Conservation (phyloP, 2,113 vertebrate genomes). For the Otolemur garnettii region DNA sequence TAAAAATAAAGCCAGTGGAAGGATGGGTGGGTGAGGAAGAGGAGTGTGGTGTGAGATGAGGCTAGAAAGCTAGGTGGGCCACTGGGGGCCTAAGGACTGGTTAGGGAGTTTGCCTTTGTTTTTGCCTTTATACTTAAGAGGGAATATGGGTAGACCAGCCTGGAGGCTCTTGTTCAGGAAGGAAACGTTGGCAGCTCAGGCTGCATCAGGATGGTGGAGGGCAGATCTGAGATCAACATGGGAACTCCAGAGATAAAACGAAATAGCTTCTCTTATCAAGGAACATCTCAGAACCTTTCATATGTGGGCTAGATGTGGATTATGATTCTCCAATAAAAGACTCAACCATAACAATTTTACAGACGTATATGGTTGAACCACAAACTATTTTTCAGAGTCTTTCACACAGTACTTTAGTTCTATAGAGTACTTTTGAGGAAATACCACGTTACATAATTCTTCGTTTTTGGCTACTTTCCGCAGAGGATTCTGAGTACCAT, state of each 20-base stretch:
- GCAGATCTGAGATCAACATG: background rate
- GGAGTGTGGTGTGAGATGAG: background rate
- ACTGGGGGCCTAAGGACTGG: rapidly evolving
- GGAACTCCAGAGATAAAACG: background rate
- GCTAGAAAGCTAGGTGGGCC: background rate
- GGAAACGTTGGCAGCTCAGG: background rate
- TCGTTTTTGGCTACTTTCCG: background rate
- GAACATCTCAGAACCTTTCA: slow-evolving; percentile 4
- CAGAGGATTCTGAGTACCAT: background rate
- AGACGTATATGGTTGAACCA: background rate
- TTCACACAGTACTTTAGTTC: background rate
- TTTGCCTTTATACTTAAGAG: slow-evolving; percentile 7
- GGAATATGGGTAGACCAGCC: rapidly evolving
- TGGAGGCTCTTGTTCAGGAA: background rate
- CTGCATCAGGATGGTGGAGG: background rate
- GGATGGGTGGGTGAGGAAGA: background rate
- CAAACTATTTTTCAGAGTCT: background rate
- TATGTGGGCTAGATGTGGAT: background rate
- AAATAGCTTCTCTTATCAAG: background rate
- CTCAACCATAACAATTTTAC: background rate
- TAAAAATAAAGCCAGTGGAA: background rate
- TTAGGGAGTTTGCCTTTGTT: background rate
- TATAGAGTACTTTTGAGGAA: background rate
- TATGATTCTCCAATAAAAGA: slow-evolving; percentile 14
- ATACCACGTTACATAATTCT: background rate